Percentiles rank a stretch among this genome's conserved stretches.
Evolutionary conservation across 2,797 vertebrate genomes (phyloP).

Genomic region (Mormyrops attenuatus): DNA sequence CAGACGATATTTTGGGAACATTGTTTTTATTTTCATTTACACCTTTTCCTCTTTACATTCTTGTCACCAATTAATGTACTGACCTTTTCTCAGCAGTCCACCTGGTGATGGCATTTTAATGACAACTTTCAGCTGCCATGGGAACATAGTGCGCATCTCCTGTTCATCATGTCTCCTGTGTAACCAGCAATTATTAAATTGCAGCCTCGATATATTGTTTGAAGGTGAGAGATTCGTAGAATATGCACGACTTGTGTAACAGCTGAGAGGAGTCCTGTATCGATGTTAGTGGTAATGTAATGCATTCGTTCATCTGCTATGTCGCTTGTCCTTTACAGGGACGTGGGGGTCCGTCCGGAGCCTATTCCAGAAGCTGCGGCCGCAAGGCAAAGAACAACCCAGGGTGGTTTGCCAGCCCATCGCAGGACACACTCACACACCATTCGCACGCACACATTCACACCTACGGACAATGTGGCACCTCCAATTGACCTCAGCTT

Average conservation of each 20-base stretch:
- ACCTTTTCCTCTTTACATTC: background rate
- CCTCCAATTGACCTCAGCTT: background rate
- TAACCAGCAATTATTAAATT: background rate
- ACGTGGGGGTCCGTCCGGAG: background rate
- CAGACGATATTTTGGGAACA: background rate
- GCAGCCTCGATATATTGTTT: background rate
- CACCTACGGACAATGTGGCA: background rate
- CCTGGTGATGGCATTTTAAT: background rate
- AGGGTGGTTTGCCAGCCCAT: background rate
- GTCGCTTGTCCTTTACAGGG: background rate
- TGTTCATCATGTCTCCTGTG: background rate
- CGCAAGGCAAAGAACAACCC: background rate
- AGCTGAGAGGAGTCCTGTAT: background rate
- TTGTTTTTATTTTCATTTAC: background rate
- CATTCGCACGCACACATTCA: background rate
- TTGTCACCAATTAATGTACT: background rate
- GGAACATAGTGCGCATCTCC: background rate
- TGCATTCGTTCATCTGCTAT: background rate
- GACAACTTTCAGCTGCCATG: background rate
- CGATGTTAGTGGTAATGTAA: background rate
- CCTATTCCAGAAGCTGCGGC: background rate
- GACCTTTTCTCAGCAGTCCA: background rate
- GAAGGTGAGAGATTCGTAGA: background rate
- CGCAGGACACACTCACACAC: background rate
- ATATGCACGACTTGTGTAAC: background rate